Evolutionary conservation across 2,113 vertebrate genomes (phyloP), one percentile per base, ranked within the genome.

Genomic region (Cynopterus brachyotis): DNA sequence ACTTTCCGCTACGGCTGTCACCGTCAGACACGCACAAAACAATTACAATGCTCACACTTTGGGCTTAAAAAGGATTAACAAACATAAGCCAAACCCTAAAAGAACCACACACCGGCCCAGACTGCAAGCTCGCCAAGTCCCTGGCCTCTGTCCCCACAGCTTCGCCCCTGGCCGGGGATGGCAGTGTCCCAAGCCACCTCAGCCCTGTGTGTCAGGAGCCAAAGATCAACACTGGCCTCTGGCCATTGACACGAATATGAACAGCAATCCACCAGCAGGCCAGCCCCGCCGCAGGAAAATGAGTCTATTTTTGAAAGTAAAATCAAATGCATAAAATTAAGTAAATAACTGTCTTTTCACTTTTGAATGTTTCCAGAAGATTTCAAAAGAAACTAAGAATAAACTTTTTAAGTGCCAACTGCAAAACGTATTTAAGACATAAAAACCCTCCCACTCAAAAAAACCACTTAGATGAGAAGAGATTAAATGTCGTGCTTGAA

Each of bases 151-250:
- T 19, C 2, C 2, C 12, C 13, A 13, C 16, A 45, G 32, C 53
- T 26, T 12, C 0, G 8, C 60, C 72, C 37, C 2, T 9, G 4
- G 37, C 59, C 22, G 1, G 17, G 2, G 19, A 40, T 1, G 37
- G 35, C 62, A 9, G 22, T 15, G 2, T 0, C 1, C 2, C 1
- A 0, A 40, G 79, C 69, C 15, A 6, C 60, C 45, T 19, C 5
- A 2, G 57, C 24, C 15, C 26, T 11, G 6, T 3, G 15, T 2
- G 4, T 24, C 42, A 47, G 42, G 15, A 50, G 28, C 55, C 82
- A 45, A 11, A 17, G 84, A 55, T 73, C 55, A 53, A 16, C 2
- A 0, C 19, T 0, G 26, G 92, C 75, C 75, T 70, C 83, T 5
- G 45, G 66, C 66, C 67, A 12, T 1, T 7, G 57, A 62, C 15